phyloP scores from a whole-genome alignment of 2,113 vertebrate species.

The Ancistrus triradiatus region DNA sequence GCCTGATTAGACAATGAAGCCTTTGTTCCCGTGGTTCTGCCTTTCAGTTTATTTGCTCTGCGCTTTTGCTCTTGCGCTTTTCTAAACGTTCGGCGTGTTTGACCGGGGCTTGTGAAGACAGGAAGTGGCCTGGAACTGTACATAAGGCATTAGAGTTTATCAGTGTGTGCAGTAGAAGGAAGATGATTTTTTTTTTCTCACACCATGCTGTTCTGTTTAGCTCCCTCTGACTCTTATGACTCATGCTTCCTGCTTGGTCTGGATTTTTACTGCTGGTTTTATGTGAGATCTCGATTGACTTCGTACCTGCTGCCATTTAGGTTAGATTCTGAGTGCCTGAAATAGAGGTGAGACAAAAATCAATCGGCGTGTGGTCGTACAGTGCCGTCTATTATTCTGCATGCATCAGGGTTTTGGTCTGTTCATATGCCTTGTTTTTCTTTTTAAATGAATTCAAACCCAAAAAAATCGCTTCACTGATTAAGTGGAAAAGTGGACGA shows the following conservation, averaged over 20 bases:
- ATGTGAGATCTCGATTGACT: conserved; percentile 56
- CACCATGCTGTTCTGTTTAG: background rate
- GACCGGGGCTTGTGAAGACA: background rate
- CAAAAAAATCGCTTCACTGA: too few species aligned
- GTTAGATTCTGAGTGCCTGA: too few species aligned
- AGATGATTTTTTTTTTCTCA: background rate
- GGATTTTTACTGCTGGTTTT: conserved; percentile 45
- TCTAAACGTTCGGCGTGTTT: conserved; percentile 42
- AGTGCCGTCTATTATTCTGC: too few species aligned
- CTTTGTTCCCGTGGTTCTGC: too few species aligned
- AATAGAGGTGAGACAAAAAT: too few species aligned
- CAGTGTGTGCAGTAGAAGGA: background rate
- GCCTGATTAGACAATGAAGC: too few species aligned
- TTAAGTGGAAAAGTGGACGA: too few species aligned
- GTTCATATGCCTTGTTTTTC: too few species aligned
- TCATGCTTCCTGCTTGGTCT: conserved; percentile 12
- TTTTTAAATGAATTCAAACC: too few species aligned
- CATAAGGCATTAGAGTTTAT: conserved; percentile 18
- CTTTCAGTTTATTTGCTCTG: conserved; percentile 49
- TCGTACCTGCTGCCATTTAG: conserved; percentile 46
- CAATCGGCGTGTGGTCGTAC: too few species aligned
- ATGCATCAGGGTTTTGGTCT: too few species aligned
- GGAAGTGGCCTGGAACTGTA: conserved; percentile 1
- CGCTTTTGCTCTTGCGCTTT: conserved; percentile 36
- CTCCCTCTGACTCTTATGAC: background rate